These are phyloP conservation scores for Hippotragus niger DNA, from an alignment of 2,113 vertebrate genomes.

Conservation along the genomic window DNA sequence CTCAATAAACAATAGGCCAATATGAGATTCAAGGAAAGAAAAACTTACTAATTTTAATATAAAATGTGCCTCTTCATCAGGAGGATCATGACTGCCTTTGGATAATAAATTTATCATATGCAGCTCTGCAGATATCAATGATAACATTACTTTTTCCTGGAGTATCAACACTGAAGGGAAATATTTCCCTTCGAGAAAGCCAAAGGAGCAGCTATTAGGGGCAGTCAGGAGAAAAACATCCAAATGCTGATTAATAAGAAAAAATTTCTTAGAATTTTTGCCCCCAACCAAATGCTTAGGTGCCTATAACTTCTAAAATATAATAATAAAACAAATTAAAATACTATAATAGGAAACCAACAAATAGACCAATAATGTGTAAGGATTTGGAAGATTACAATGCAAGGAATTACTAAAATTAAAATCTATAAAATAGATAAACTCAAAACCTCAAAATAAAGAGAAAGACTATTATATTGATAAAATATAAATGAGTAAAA, in stretches of 20 bases:
- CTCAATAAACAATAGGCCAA: background rate
- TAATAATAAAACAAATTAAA: background rate
- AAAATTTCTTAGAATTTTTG: background rate
- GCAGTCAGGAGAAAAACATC: background rate
- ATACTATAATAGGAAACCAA: background rate
- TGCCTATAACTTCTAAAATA: background rate
- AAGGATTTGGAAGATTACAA: background rate
- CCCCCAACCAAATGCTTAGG: background rate
- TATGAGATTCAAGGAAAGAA: background rate
- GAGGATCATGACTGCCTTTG: background rate
- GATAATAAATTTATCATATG: background rate
- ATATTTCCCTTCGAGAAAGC: background rate
- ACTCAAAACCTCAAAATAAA: conserved; percentile 1
- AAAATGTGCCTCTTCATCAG: background rate
- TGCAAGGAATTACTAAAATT: background rate
- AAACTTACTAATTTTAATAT: background rate
- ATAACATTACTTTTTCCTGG: background rate
- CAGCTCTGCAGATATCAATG: background rate
- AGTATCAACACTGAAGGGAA: background rate
- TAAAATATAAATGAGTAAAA: background rate
- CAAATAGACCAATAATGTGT: background rate
- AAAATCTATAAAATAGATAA: background rate
- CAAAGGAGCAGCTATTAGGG: background rate
- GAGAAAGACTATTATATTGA: background rate
- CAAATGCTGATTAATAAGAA: background rate